phyloP scores from a whole-genome alignment of 2,113 vertebrate species.

The Caretta caretta region DNA sequence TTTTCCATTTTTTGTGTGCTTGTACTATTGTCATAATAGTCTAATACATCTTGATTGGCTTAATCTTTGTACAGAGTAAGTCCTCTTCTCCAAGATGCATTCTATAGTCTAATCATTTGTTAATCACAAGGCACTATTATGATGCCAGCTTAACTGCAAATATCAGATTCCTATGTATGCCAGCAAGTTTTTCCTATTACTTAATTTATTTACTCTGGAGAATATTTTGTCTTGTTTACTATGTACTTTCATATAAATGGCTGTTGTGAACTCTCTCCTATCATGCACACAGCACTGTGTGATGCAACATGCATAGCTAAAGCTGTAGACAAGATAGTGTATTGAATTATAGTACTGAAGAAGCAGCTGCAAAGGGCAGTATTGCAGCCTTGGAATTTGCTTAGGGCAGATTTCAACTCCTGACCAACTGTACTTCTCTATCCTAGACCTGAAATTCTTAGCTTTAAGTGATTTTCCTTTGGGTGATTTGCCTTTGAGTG shows the following conservation, averaged over 20 bases:
- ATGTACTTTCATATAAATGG: accelerated
- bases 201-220: accelerated
- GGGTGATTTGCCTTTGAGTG: not conserved
- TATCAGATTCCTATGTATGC: not conserved
- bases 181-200: accelerated
- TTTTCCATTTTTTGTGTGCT: not conserved
- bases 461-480: not conserved
- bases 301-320: not conserved
- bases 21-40: not conserved
- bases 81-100: not conserved
- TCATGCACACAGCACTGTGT: not conserved
- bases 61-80: not conserved
- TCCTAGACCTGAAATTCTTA: not conserved
- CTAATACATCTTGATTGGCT: not conserved
- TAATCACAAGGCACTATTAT: not conserved
- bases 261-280: accelerated
- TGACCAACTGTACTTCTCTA: not conserved
- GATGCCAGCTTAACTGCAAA: not conserved
- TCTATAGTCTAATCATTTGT: not conserved
- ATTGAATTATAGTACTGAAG: not conserved
- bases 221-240: not conserved
- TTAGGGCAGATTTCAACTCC: not conserved
- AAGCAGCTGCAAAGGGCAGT: not conserved
- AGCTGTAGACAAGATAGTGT: not conserved
- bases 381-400: not conserved